Base-by-base conservation (phyloP, 2,113 vertebrate species). In the Talpa occidentalis region DNA sequence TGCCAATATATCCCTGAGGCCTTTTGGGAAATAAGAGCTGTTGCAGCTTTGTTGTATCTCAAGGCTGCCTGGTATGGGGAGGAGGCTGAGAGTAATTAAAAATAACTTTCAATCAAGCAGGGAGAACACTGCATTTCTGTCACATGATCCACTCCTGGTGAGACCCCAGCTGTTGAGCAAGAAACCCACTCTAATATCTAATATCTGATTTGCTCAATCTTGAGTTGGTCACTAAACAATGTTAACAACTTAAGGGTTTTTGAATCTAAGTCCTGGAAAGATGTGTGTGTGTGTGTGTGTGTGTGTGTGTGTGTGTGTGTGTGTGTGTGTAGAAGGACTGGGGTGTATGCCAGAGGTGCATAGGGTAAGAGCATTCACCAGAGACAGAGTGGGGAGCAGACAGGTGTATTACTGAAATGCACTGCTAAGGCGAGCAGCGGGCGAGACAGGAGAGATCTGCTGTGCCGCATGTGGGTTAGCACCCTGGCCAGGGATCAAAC, bases 51-150 rank as follows among this genome's bases (percentile, higher is more conserved):
- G 56, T 76, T 66, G 2, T 35, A 10, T 81, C 28, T 52, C 70
- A 73, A 88, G 64, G 49, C 78, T 89, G 35, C 49, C 32, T 79
- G 72, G 64, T n/a, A 9, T 78, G 35, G 26, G n/a, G 49, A 94
- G 40, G 89, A 32, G 78, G 62, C 11, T 44, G 62, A 92, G 64
- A 93, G 49, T 94, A 95, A 96, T 92, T 96, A 97, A 97, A n/a
- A 78, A 35, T 64, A 93, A 47, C 42, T 89, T 44, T 10, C 42
- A 30, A n/a, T 72, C 92, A 49, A 52, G 37, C n/a, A 30, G 30
- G 84, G 80, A 82, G 26, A 56, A 10, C 10, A 0, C 89, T 87
- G 30, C 44, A 21, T 11, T 93, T 73, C 35, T 28, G 14, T 73
- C 69, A 66, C 67, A 4, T 3, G 0, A 32, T 94, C 16, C 1